Conservation (phyloP, 1,140 invertebrate species). For the Cecropterus lyciades region DNA sequence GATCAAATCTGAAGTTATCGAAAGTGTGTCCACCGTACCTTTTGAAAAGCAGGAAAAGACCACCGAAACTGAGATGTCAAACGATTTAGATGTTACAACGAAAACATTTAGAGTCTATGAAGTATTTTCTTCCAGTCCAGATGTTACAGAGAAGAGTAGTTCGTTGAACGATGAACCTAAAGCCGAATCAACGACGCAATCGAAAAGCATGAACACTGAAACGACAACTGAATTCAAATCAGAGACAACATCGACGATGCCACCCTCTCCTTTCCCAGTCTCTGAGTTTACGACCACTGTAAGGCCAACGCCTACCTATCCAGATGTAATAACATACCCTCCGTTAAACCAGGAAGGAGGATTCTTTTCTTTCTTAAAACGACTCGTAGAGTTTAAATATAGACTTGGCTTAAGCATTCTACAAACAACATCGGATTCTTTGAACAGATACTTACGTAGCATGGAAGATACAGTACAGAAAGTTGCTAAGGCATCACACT, state of each 20-base stretch:
- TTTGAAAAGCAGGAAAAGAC: slow-evolving; percentile 55
- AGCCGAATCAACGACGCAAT: slow-evolving; percentile 51
- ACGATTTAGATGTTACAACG: slow-evolving; percentile 64
- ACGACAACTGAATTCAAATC: slow-evolving; percentile 69
- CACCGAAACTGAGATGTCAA: slow-evolving; percentile 52
- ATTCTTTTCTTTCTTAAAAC: slow-evolving; percentile 75
- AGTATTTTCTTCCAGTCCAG: slow-evolving; percentile 58
- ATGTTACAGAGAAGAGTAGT: slow-evolving; percentile 43
- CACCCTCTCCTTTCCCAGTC: slow-evolving; percentile 49
- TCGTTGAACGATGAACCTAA: slow-evolving; percentile 41
- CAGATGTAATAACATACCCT: slow-evolving; percentile 72
- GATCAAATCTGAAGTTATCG: slow-evolving; percentile 56
- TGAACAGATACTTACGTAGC: slow-evolving; percentile 75
- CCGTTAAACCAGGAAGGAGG: slow-evolving; percentile 59
- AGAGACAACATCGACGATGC: slow-evolving; percentile 62
- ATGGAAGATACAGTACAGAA: slow-evolving; percentile 65
- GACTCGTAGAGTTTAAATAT: slow-evolving; percentile 79
- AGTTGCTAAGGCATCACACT: slow-evolving; percentile 56
- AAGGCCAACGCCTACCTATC: slow-evolving; percentile 43
- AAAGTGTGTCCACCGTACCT: slow-evolving; percentile 72
- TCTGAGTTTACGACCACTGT: slow-evolving; percentile 48
- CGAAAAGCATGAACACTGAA: slow-evolving; percentile 64
- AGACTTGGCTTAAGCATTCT: slow-evolving; percentile 78
- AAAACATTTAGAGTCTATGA: slow-evolving; percentile 74
- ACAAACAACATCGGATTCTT: slow-evolving; percentile 74